A percentile compares a stretch with the other conserved stretches of the same genome.
These are phyloP conservation scores for Drepana arcuata DNA, from an alignment of 1,140 invertebrate species.

Conservation along the genomic window DNA sequence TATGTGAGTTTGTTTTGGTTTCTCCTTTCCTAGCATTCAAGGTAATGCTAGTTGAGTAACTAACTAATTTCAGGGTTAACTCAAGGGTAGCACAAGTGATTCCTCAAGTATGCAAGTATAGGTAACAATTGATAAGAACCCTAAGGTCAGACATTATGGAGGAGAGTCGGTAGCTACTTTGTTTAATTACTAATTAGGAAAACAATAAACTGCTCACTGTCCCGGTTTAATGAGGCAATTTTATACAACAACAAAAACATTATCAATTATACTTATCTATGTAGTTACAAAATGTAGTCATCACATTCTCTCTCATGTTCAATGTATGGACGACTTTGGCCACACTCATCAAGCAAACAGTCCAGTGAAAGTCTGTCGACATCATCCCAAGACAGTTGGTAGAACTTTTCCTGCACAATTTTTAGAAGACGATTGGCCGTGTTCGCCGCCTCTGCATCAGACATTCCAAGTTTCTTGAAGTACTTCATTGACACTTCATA, in stretches of 20 bases:
- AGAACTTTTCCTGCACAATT: slow-evolving; percentile 46
- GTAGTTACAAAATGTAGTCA: slow-evolving; percentile 32
- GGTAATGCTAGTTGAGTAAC: too few species aligned
- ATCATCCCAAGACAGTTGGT: slow-evolving; percentile 59
- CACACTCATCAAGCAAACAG: slow-evolving; percentile 30
- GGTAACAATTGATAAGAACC: too few species aligned
- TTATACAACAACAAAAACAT: slow-evolving; percentile 6
- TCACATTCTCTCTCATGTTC: slow-evolving; percentile 17
- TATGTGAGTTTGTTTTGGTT: too few species aligned
- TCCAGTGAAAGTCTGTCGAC: slow-evolving; percentile 39
- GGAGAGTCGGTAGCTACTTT: too few species aligned
- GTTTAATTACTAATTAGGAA: too few species aligned
- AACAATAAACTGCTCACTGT: too few species aligned
- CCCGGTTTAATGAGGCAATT: slow-evolving; percentile 1
- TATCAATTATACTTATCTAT: slow-evolving; percentile 7
- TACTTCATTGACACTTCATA: slow-evolving; percentile 38
- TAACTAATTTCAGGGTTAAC: too few species aligned
- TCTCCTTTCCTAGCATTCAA: too few species aligned
- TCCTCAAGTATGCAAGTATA: too few species aligned
- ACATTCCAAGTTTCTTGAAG: slow-evolving; percentile 49
- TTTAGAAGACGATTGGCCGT: slow-evolving; percentile 29
- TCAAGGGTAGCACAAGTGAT: too few species aligned
- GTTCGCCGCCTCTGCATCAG: slow-evolving; percentile 35
- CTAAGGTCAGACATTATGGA: too few species aligned
- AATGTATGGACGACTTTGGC: slow-evolving; percentile 11